phyloP scores from a whole-genome alignment of 2,888 invertebrate genomes.

The Andricus quercusramuli region DNA sequence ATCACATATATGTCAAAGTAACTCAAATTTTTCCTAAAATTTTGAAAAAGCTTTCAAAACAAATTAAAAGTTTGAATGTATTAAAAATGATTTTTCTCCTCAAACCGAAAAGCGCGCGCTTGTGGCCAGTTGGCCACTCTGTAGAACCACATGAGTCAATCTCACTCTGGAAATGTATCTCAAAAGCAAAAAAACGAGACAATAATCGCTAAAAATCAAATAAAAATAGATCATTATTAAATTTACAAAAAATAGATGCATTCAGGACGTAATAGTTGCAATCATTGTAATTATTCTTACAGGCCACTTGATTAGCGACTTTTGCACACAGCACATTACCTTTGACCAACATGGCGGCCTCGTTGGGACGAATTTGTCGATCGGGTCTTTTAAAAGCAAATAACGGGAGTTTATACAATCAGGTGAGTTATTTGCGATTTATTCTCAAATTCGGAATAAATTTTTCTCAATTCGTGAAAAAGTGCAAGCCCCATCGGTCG shows the following conservation, averaged over 20 bases:
- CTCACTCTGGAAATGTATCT: neutral
- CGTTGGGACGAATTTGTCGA: slow-evolving; percentile 89
- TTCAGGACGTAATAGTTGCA: neutral
- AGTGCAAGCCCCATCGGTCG: slow-evolving; percentile 16
- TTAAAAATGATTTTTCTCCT: too few relatives aligned
- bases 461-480: neutral
- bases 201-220: neutral
- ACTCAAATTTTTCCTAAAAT: too few relatives aligned
- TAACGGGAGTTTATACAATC: slow-evolving; percentile 84
- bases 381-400: slow-evolving; percentile 89
- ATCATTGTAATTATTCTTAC: too few relatives aligned
- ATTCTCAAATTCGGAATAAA: neutral
- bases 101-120: too few relatives aligned
- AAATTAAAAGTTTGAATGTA: too few relatives aligned
- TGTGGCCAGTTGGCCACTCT: neutral
- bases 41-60: too few relatives aligned
- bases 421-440: slow-evolving; percentile 81
- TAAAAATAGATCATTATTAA: neutral
- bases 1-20: too few relatives aligned
- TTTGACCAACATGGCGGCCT: slow-evolving; percentile 90
- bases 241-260: neutral
- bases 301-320: slow-evolving; percentile 24
- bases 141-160: neutral
- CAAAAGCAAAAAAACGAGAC: neutral
- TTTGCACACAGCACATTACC: slow-evolving; percentile 47